These are phyloP conservation scores for Labroides dimidiatus DNA, from an alignment of 2,797 vertebrate species.

Conservation along the genomic window DNA sequence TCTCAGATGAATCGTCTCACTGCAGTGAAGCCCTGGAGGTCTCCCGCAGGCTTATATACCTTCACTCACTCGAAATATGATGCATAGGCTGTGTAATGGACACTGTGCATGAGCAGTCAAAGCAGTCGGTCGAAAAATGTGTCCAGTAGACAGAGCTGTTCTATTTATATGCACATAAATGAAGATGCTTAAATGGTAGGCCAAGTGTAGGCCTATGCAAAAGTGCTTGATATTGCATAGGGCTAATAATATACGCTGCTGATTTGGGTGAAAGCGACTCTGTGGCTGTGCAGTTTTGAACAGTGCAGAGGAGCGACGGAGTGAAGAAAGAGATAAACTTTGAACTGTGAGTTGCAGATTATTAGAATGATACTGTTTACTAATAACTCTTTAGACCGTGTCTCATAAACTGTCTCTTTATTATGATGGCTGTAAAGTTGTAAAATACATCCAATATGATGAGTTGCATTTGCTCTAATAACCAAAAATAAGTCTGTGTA, in stretches of 20 bases:
- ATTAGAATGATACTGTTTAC: conserved; percentile 2
- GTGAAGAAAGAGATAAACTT: conserved; percentile 45
- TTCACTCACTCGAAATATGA: conserved; percentile 81
- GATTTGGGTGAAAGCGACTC: conserved; percentile 78
- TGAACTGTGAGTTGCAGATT: background rate
- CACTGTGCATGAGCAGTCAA: conserved; percentile 81
- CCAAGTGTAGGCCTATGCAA: conserved; percentile 77
- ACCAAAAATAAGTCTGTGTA: background rate
- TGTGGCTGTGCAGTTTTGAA: conserved; percentile 49
- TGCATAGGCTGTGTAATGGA: conserved; percentile 85
- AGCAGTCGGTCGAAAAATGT: conserved; percentile 83
- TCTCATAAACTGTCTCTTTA: background rate
- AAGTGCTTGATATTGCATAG: conserved; percentile 85
- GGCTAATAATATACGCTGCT: conserved; percentile 87
- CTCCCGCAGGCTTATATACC: conserved; percentile 82
- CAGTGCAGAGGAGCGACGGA: conserved; percentile 33
- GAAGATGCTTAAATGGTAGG: conserved; percentile 89
- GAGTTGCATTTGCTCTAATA: too few relatives aligned
- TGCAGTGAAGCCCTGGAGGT: conserved; percentile 77
- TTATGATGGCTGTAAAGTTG: background rate
- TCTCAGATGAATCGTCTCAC: conserved; percentile 80
- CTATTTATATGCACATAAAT: conserved; percentile 89
- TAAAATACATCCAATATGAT: too few relatives aligned
- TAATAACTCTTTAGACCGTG: background rate
- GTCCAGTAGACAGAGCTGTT: conserved; percentile 86